Conservation (phyloP, 2,113 vertebrate genomes). For the Actenoides lindsayi region DNA sequence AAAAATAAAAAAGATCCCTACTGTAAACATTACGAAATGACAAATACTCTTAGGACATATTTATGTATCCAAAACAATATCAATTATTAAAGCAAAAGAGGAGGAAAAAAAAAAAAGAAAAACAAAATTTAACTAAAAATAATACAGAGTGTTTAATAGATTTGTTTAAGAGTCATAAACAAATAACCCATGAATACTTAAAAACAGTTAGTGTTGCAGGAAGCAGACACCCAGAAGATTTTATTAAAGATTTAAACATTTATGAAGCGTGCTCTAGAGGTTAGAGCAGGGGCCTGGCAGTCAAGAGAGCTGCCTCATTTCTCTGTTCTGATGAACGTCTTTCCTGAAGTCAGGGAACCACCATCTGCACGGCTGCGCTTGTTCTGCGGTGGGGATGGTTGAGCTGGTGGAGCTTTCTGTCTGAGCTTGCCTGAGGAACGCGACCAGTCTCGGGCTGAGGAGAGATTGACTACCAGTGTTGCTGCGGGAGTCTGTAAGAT, state of each 20-base stretch:
- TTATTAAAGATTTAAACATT: slow-evolving; percentile 63
- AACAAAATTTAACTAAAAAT: slow-evolving; percentile 59
- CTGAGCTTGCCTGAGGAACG: background rate
- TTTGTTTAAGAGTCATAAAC: slow-evolving; percentile 71
- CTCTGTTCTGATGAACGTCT: background rate
- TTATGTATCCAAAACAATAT: slow-evolving; percentile 72
- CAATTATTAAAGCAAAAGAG: slow-evolving; percentile 61
- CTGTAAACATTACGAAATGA: slow-evolving; percentile 68
- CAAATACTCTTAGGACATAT: slow-evolving; percentile 72
- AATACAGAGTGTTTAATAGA: slow-evolving; percentile 62
- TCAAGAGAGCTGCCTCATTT: background rate
- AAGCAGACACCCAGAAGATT: slow-evolving; percentile 67
- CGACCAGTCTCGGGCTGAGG: background rate
- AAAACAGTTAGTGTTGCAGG: slow-evolving; percentile 44
- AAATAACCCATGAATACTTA: slow-evolving; percentile 73
- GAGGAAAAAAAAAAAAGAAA: background rate
- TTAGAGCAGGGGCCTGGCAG: slow-evolving; percentile 29
- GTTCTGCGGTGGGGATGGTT: background rate
- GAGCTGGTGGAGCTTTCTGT: background rate
- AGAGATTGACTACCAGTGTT: background rate
- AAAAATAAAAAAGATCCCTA: background rate
- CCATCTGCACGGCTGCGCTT: accelerated
- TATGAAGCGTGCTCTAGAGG: slow-evolving; percentile 33
- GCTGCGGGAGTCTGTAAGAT: accelerated
- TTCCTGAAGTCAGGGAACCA: background rate